Base-by-base conservation (phyloP, 35 echinoderm and acorn worm genomes). In the Amphiura filiformis region DNA sequence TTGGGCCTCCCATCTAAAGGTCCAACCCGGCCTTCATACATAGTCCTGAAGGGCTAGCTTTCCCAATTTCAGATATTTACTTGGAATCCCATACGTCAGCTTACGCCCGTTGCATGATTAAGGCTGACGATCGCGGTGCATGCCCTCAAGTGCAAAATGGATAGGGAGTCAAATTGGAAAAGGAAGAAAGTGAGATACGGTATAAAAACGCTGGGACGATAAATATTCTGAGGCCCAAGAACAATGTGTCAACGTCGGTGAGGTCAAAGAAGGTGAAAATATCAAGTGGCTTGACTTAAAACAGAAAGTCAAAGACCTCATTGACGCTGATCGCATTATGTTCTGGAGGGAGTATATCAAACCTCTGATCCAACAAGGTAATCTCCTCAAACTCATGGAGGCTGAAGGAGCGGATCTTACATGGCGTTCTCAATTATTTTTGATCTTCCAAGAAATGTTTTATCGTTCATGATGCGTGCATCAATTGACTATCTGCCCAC, bases 341-440 rank as follows among this genome's bases (percentile, higher is more conserved):
- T 70, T 70, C 61, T 70, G 61, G 15, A 5, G 61, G 2, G 26
- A 70, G 7, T 70, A 26, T 30, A 70, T 70, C 15, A 70, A 70
- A 30, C 61, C 26, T 1, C 61, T 70, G 2, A 23, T 70, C 2
- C 61, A 70, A 30, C 61, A 70, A n/a, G 28, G 61, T 13, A 18
- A 26, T n/a, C 61, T 70, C 2, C 26, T 47, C 5, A 47, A 47
- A 47, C 17, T 47, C 4, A 47, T 47, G 5, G 41, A 47, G 22
- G 23, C 32, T 0, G 32, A 65, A 86, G 28, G 1, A 18, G 39
- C 56, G n/a, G 84, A 86, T 35, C 65, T 86, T 30, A 86, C 84
- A 32, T 86, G 84, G 84, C 70, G 57, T 35, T n/a, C n/a, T 86
- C 84, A 75, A 31, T 86, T 26, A 86, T 86, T 34, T 86, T 20